These are phyloP conservation scores for Nymphicus hollandicus DNA, from an alignment of 2,113 vertebrate species.

Conservation along the genomic window DNA sequence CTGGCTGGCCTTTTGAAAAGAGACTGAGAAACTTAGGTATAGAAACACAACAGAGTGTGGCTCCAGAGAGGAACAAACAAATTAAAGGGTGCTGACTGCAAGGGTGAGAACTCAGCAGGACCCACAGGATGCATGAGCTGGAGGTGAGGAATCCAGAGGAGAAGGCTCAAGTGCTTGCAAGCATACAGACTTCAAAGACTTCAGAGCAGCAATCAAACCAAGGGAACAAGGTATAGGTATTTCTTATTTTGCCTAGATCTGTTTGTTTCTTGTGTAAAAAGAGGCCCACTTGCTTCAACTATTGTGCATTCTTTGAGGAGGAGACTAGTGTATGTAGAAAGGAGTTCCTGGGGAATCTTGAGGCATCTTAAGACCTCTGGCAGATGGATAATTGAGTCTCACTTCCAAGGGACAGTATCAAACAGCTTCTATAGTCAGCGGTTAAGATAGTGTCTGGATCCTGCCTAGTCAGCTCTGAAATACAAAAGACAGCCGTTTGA, in stretches of 20 bases:
- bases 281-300: neutral
- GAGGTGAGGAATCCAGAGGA: neutral
- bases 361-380: neutral
- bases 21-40: neutral
- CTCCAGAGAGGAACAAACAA: neutral
- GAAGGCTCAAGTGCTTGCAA: neutral
- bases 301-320: neutral
- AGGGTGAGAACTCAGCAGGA: neutral
- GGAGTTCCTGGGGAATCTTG: neutral
- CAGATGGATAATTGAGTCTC: neutral
- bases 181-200: neutral
- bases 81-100: neutral
- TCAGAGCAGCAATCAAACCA: neutral
- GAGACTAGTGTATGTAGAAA: neutral
- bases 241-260: neutral
- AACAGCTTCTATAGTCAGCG: neutral
- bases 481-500: neutral
- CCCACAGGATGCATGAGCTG: neutral
- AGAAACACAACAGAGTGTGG: neutral
- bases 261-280: neutral
- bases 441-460: neutral
- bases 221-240: neutral
- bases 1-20: neutral
- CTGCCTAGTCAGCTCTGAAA: neutral
- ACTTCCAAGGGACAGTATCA: neutral